These are phyloP conservation scores for Heterotilapia buettikoferi DNA, from an alignment of 2,113 vertebrate species.

Conservation along the genomic window DNA sequence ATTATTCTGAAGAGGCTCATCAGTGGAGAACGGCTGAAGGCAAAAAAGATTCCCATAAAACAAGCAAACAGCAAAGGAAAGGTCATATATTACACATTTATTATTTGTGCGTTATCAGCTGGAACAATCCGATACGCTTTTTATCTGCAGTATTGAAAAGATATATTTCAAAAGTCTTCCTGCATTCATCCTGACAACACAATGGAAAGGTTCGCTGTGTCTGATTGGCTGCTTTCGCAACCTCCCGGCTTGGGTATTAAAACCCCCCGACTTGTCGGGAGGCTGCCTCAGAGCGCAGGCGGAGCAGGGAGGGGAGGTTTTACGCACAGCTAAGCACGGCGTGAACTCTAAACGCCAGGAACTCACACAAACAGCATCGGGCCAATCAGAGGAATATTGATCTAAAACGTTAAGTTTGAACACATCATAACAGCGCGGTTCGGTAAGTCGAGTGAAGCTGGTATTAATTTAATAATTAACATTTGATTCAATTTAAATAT, in stretches of 20 bases:
- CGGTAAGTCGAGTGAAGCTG: background rate
- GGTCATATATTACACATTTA: background rate
- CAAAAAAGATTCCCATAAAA: background rate
- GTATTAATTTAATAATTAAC: background rate
- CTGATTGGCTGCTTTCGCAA: conserved; percentile 48
- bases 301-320: background rate
- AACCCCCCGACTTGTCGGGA: background rate
- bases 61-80: background rate
- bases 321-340: background rate
- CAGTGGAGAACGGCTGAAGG: background rate
- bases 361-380: background rate
- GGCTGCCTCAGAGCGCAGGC: background rate
- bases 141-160: background rate
- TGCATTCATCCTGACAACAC: background rate
- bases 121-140: background rate
- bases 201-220: background rate
- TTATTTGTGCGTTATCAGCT: background rate
- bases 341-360: background rate
- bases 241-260: conserved; percentile 32
- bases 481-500: background rate
- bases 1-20: background rate
- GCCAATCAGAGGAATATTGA: conserved; percentile 16
- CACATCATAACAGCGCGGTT: background rate
- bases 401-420: background rate
- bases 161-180: background rate